Conservation (phyloP, 2,888 invertebrate species). For the Isoperla grammatica region DNA sequence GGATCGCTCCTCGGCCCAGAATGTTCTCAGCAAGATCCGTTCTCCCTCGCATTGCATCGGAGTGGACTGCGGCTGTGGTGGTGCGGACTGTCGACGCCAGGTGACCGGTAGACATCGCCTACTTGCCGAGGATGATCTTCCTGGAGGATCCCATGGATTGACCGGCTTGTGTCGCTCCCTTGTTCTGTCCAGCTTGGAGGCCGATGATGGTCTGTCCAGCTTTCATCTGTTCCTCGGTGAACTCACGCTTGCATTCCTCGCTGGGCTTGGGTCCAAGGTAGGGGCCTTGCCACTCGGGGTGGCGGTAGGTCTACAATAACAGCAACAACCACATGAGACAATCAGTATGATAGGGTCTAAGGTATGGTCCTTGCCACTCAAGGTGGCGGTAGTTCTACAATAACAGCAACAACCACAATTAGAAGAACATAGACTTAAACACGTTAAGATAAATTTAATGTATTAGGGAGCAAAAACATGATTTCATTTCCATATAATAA, state of each 20-base stretch:
- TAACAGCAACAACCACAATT: too few relatives aligned
- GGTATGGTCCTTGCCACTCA: constrained; percentile 78
- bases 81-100: too few relatives aligned
- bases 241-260: constrained; percentile 90
- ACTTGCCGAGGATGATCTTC: constrained; percentile 88
- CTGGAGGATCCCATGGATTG: constrained; percentile 84
- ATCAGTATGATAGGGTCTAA: too few relatives aligned
- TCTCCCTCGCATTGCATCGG: too few relatives aligned
- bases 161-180: constrained; percentile 91
- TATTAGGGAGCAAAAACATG: too few relatives aligned
- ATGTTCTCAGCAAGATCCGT: too few relatives aligned
- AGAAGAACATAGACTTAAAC: too few relatives aligned
- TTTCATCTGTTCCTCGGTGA: constrained; percentile 83
- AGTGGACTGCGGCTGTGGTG: too few relatives aligned
- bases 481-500: background rate
- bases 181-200: constrained; percentile 93
- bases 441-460: too few relatives aligned
- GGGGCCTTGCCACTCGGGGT: constrained; percentile 80
- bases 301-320: constrained; percentile 67
- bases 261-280: constrained; percentile 90
- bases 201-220: constrained; percentile 88
- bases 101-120: background rate
- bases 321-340: too few relatives aligned
- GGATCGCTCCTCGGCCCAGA: too few relatives aligned
- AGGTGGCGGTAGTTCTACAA: constrained; percentile 75